phyloP scores from a whole-genome alignment of 2,888 invertebrate species.

The Zhengitettix transpicula region DNA sequence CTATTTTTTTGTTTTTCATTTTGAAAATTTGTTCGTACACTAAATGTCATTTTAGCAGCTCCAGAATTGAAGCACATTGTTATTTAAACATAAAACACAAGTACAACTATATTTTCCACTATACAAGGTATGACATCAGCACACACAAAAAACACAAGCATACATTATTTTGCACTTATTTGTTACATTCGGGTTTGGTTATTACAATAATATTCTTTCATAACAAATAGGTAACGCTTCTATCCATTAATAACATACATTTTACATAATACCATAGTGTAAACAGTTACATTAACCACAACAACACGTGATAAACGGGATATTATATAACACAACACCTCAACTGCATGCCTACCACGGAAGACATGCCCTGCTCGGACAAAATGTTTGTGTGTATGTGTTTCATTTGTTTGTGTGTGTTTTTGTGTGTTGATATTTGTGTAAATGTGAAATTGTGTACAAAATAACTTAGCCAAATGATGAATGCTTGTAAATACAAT shows the following conservation, averaged over 20 bases:
- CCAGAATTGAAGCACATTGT: not conserved
- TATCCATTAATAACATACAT: conserved; percentile 16
- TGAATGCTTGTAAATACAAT: conserved; percentile 6
- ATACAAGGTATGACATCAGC: conserved; percentile 8
- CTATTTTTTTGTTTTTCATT: not conserved
- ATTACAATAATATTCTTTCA: conserved; percentile 13
- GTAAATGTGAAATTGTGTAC: conserved; percentile 1
- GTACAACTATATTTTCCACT: conserved; percentile 7
- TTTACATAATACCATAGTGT: conserved; percentile 15
- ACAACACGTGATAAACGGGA: conserved; percentile 14
- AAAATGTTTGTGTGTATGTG: conserved; percentile 6
- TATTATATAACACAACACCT: conserved; percentile 11
- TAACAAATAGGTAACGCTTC: conserved; percentile 15
- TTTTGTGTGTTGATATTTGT: conserved; percentile 3
- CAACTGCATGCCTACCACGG: conserved; percentile 15
- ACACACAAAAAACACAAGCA: conserved; percentile 14
- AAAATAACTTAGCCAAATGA: conserved; percentile 8
- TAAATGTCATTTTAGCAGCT: conserved; percentile 5
- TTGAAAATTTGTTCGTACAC: conserved; percentile 1
- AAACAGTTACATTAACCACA: conserved; percentile 15
- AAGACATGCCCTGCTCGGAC: conserved; percentile 15
- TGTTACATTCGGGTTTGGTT: conserved; percentile 10
- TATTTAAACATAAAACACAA: conserved; percentile 5
- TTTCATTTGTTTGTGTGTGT: not conserved
- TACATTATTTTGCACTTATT: conserved; percentile 12